Evolutionary conservation across 2,113 vertebrate genomes (phyloP).

Genomic region (Ceyx cyanopectus): DNA sequence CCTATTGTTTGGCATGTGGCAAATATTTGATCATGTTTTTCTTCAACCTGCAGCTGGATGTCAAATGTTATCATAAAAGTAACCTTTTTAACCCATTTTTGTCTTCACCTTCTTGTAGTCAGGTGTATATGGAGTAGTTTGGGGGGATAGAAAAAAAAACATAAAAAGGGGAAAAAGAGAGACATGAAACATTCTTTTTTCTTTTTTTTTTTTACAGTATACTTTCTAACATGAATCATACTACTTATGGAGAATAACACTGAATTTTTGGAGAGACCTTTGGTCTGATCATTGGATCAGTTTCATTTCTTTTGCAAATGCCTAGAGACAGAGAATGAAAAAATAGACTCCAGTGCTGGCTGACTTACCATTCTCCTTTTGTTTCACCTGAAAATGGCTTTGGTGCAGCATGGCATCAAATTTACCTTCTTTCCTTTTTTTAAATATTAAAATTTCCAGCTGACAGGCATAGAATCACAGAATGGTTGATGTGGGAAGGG

Average conservation of each 20-base stretch:
- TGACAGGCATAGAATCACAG: neutral
- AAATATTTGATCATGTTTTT: neutral
- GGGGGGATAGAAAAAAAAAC: too few relatives aligned
- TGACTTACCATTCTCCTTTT: neutral
- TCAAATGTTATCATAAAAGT: neutral
- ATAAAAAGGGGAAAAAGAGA: rapidly evolving
- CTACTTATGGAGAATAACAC: neutral
- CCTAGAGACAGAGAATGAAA: neutral
- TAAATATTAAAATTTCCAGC: neutral
- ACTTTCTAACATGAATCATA: neutral
- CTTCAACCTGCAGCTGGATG: neutral
- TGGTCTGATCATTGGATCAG: neutral
- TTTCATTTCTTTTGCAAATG: neutral
- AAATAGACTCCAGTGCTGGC: neutral
- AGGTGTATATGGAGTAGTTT: neutral
- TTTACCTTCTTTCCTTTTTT: neutral
- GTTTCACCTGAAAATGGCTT: neutral
- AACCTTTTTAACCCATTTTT: neutral
- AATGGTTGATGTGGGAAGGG: neutral
- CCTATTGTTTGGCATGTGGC: neutral
- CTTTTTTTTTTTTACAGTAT: neutral
- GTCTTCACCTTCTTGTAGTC: neutral
- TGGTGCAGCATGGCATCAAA: neutral
- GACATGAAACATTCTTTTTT: neutral
- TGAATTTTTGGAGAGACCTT: neutral